These are phyloP conservation scores for Cryptoleucopteryx plumbea DNA, from an alignment of 2,113 vertebrate genomes.

Conservation along the genomic window DNA sequence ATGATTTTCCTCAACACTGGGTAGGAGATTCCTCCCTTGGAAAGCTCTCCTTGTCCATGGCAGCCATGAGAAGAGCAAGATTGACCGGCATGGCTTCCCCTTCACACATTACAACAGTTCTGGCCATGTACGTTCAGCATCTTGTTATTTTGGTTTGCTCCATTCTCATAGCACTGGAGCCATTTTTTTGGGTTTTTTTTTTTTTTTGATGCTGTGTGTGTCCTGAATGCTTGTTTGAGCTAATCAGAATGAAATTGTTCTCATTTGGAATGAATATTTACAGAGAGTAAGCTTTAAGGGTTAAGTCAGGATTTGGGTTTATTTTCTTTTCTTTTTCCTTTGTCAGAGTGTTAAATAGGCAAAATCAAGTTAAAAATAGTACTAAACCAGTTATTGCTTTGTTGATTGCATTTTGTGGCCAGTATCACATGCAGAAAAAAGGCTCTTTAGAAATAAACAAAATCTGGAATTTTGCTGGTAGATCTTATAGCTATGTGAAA, in stretches of 20 bases:
- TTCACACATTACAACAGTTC: not conserved
- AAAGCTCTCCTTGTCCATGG: not conserved
- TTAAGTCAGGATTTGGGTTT: not conserved
- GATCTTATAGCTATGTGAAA: not conserved
- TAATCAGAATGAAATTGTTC: not conserved
- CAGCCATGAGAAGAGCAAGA: not conserved
- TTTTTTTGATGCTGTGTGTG: not conserved
- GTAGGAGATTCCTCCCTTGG: not conserved
- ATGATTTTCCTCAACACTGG: not conserved
- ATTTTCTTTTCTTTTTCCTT: not conserved
- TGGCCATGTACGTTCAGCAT: accelerated
- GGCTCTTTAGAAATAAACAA: not conserved
- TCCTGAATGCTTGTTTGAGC: not conserved
- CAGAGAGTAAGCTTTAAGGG: not conserved
- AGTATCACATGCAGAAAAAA: not conserved
- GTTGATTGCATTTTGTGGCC: not conserved
- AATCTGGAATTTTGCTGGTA: not conserved
- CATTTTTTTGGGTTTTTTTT: not conserved
- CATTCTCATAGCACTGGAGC: not conserved
- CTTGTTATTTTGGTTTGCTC: not conserved
- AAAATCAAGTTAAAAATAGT: not conserved
- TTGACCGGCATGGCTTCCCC: not conserved
- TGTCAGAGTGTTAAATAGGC: not conserved
- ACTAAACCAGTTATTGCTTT: not conserved
- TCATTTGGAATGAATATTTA: not conserved